Evolutionary conservation across 2,888 invertebrate genomes (phyloP).

Genomic region (Ichneumon xanthorius): DNA sequence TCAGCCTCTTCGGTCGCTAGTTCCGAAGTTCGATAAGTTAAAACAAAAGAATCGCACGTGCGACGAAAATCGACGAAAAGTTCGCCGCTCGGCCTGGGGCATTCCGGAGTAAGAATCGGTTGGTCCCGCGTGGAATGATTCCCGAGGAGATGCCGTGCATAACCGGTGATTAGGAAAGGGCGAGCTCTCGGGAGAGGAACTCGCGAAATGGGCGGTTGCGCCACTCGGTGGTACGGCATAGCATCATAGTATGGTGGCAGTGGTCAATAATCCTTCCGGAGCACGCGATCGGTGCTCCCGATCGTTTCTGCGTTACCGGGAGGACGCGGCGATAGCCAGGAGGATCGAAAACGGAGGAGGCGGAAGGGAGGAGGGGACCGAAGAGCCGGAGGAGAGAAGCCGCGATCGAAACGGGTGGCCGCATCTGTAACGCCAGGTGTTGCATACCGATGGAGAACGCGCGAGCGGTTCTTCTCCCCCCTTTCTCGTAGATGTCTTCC

Average conservation of each 20-base stretch:
- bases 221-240: conserved; percentile 26
- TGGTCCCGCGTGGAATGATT: conserved; percentile 28
- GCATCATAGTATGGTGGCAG: conserved; percentile 24
- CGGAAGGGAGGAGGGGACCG: conserved; percentile 6
- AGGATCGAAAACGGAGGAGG: conserved; percentile 48
- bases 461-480: conserved; percentile 7
- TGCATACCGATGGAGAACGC: conserved; percentile 59
- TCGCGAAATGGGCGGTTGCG: conserved; percentile 63
- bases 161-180: conserved; percentile 65
- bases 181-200: conserved; percentile 58
- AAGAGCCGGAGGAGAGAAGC: conserved; percentile 44
- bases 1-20: background rate
- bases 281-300: conserved; percentile 64
- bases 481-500: conserved; percentile 12
- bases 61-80: background rate
- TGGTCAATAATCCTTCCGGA: conserved; percentile 64
- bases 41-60: background rate
- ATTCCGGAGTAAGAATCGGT: conserved; percentile 33
- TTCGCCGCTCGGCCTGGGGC: background rate
- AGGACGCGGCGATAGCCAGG: conserved; percentile 31
- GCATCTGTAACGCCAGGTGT: conserved; percentile 71
- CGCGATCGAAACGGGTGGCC: conserved; percentile 67
- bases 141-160: conserved; percentile 36
- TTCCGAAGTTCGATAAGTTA: background rate
- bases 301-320: conserved; percentile 36